A percentile compares a stretch with the other conserved stretches of the same genome.
phyloP scores from a whole-genome alignment of 1,140 invertebrate species.

The Caligus rogercresseyi region DNA sequence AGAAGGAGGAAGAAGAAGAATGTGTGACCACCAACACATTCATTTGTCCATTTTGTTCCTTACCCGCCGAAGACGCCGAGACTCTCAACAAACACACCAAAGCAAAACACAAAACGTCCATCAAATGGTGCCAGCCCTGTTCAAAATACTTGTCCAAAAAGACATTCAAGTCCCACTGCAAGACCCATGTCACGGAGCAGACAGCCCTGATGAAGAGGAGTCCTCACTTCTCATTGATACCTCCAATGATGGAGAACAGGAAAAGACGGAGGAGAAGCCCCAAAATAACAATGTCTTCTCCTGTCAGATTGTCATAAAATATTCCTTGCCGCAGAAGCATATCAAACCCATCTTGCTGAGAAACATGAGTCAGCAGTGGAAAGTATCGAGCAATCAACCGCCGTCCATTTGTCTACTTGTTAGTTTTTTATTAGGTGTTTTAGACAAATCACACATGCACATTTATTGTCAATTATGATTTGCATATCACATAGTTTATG shows the following conservation, averaged over 20 bases:
- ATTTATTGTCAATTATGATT: not conserved
- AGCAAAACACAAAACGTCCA: slow-evolving; percentile 3
- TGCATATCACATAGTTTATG: not conserved
- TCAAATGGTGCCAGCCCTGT: slow-evolving; percentile 6
- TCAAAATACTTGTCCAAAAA: slow-evolving; percentile 1
- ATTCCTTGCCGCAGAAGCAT: not conserved
- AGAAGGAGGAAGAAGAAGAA: too few relatives aligned
- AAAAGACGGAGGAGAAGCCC: not conserved
- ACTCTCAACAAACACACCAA: not conserved
- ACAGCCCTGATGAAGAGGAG: not conserved
- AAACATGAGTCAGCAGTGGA: not conserved
- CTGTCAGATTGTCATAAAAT: not conserved
- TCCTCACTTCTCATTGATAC: not conserved
- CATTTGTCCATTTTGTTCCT: slow-evolving; percentile 12
- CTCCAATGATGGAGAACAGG: not conserved
- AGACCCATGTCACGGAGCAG: not conserved
- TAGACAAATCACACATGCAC: not conserved
- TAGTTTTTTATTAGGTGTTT: too few relatives aligned
- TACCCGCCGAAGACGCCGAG: not conserved
- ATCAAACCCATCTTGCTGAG: not conserved
- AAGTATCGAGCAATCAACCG: not conserved
- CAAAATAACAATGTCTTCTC: not conserved
- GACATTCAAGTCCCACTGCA: not conserved
- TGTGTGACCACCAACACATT: too few relatives aligned
- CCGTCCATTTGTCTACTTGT: too few relatives aligned